Evolutionary conservation across 2,888 invertebrate genomes (phyloP).

Genomic region (Noctua pronuba): DNA sequence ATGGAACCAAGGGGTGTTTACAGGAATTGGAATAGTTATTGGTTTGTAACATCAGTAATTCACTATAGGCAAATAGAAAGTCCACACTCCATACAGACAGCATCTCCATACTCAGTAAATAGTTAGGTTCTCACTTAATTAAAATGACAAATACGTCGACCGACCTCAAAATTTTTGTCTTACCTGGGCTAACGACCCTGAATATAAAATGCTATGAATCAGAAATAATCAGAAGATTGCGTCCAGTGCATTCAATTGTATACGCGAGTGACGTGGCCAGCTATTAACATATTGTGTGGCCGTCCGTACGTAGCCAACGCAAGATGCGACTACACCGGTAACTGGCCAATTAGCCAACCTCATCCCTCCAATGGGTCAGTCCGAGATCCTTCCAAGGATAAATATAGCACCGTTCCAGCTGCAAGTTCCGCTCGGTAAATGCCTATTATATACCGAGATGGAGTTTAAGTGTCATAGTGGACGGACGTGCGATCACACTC

Average conservation of each 20-base stretch:
- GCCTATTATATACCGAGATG: constrained; percentile 81
- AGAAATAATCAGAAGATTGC: constrained; percentile 38
- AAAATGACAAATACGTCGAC: background rate
- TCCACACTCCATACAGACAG: background rate
- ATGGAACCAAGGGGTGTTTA: background rate
- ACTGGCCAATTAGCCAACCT: constrained; percentile 81
- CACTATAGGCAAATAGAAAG: background rate
- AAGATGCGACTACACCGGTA: constrained; percentile 75
- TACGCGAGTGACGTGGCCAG: constrained; percentile 29
- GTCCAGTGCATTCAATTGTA: constrained; percentile 47
- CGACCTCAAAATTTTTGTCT: constrained; percentile 3
- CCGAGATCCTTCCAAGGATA: constrained; percentile 85
- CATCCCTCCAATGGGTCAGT: constrained; percentile 81
- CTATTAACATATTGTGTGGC: constrained; percentile 58
- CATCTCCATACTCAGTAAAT: background rate
- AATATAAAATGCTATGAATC: constrained; percentile 39
- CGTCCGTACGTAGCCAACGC: constrained; percentile 52
- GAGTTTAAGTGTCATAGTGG: constrained; percentile 77
- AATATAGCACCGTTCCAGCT: constrained; percentile 81
- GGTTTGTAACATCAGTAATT: background rate
- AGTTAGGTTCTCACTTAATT: background rate
- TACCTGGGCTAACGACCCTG: constrained; percentile 24
- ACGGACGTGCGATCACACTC: constrained; percentile 76
- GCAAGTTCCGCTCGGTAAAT: constrained; percentile 81
- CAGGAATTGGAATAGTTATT: background rate